Conservation (phyloP, 2,888 invertebrate species). For the Drosophila hamatofila region DNA sequence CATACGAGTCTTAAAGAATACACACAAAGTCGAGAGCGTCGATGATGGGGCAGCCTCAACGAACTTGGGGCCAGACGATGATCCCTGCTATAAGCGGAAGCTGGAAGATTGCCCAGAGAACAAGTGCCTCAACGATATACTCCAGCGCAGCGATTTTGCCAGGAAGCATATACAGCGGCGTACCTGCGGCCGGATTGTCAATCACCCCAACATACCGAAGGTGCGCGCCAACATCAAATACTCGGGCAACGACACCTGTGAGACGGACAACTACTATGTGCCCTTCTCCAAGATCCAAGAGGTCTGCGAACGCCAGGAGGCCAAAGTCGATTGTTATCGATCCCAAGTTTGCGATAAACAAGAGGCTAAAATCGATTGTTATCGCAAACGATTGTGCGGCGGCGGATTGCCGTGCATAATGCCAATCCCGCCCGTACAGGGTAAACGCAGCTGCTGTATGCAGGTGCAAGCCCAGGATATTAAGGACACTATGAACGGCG, state of each 20-base stretch:
- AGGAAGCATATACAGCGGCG: slow-evolving; percentile 51
- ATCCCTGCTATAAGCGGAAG: slow-evolving; percentile 37
- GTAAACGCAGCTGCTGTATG: slow-evolving; percentile 79
- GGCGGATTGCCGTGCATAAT: slow-evolving; percentile 44
- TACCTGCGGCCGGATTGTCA: slow-evolving; percentile 59
- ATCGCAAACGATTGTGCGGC: slow-evolving; percentile 69
- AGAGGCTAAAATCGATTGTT: slow-evolving; percentile 71
- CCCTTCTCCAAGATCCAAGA: slow-evolving; percentile 80
- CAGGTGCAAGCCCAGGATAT: slow-evolving; percentile 83
- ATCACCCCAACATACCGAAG: slow-evolving; percentile 80
- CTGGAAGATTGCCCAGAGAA: slow-evolving; percentile 43
- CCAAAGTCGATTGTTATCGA: slow-evolving; percentile 77
- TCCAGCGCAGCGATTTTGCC: slow-evolving; percentile 53
- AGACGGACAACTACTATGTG: slow-evolving; percentile 74
- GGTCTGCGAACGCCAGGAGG: slow-evolving; percentile 61
- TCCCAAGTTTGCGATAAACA: slow-evolving; percentile 65
- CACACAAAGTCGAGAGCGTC: slow-evolving; percentile 81
- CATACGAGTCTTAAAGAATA: slow-evolving; percentile 82
- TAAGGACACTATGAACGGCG: slow-evolving; percentile 79
- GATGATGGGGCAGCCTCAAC: slow-evolving; percentile 61
- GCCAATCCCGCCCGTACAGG: slow-evolving; percentile 55
- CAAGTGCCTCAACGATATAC: slow-evolving; percentile 44
- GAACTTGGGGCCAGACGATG: slow-evolving; percentile 45
- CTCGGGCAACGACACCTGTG: slow-evolving; percentile 81
- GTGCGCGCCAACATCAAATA: slow-evolving; percentile 84